Evolutionary conservation across 2,888 invertebrate species (phyloP), one percentile per base, ranked within the genome.

Genomic region (Netelia fuscicornis): DNA sequence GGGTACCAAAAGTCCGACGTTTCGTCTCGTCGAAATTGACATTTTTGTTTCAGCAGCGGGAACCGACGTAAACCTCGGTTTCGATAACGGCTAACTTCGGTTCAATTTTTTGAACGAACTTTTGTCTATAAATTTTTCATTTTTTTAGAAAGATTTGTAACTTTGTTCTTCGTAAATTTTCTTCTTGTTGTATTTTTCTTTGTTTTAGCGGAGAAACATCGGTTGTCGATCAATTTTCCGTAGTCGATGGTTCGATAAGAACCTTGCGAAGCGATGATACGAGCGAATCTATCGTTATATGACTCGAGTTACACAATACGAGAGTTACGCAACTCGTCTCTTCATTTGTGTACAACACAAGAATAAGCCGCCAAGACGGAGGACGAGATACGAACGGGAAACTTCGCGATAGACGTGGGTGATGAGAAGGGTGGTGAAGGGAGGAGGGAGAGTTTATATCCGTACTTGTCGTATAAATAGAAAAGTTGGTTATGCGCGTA

Each of bases 381-480:
- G 54, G 84, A 65, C 58, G 17, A 17, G 60, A 67, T 65, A 52
- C 68, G 60, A 79, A 83, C 67, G 80, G 71, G 72, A 76, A 80
- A 84, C 54, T 76, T 30, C 65, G 76, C 60, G 58, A n/a, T n/a
- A 58, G 58, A 58, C 58, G 30, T 30, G 30, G 30, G 30, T 5
- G 30, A 30, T 30, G 30, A 3, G 30, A 30, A 58, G 58, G 11
- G 10, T 11, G 48, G 48, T 6, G 13, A 13, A 80, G 89, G 54
- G 30, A 56, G 48, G 54, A 20, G 62, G 75, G 65, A 23, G 88
- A 80, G 89, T 89, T 89, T 90, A 91, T 92, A 91, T 92, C 91
- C 91, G 90, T 90, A 82, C 77, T 83, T 88, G 75, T 85, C 88
- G 86, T 93, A 92, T 92, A 92, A 93, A 93, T 93, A 93, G 92